A percentile compares a stretch with the other conserved stretches of the same genome.
Conservation (phyloP, 2,113 vertebrate genomes). For the Donacobius atricapilla region DNA sequence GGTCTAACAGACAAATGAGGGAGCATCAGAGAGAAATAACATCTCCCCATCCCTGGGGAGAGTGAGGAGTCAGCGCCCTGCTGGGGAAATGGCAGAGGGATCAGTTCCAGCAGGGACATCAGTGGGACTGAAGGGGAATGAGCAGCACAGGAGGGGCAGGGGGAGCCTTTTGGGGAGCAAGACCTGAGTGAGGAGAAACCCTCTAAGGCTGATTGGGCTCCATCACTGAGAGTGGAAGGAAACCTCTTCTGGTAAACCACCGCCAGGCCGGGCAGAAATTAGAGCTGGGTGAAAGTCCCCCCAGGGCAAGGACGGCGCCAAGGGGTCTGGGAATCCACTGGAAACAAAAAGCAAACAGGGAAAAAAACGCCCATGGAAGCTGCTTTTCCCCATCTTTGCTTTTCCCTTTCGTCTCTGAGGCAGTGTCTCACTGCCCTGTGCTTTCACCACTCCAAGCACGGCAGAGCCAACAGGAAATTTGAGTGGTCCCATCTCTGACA, state of each 20-base stretch:
- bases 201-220: not conserved
- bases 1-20: not conserved
- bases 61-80: not conserved
- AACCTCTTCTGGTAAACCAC: not conserved
- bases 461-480: not conserved
- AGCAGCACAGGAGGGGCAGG: not conserved
- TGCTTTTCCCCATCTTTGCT: not conserved
- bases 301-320: not conserved
- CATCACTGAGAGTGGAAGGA: not conserved
- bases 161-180: not conserved
- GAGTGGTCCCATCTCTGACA: not conserved
- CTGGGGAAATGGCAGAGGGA: not conserved
- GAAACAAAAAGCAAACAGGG: not conserved
- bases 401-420: not conserved
- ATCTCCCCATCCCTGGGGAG: not conserved
- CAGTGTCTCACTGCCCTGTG: not conserved
- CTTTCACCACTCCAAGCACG: not conserved
- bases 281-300: not conserved
- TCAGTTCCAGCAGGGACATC: not conserved
- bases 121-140: not conserved
- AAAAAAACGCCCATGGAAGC: not conserved
- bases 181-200: not conserved
- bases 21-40: not conserved
- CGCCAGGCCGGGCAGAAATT: not conserved
- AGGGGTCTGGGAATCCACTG: not conserved